These are phyloP conservation scores for Drosophila borealis DNA, from an alignment of 2,888 invertebrate species.

Conservation along the genomic window DNA sequence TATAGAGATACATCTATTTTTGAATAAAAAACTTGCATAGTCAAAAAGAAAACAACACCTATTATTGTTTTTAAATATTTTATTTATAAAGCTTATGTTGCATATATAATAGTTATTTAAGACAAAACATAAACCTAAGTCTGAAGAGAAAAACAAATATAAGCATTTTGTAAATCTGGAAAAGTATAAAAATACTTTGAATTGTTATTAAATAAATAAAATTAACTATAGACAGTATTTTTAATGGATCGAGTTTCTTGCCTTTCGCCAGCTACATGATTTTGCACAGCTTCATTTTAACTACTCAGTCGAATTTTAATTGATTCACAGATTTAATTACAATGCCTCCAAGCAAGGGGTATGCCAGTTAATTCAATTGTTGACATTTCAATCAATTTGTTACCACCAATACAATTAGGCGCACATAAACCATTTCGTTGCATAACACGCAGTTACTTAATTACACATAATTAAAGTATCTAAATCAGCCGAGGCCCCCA, in stretches of 20 bases:
- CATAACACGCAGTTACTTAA: constrained; percentile 61
- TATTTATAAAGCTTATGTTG: no score
- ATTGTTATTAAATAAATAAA: no score
- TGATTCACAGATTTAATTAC: not conserved
- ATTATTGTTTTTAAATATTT: no score
- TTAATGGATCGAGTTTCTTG: not conserved
- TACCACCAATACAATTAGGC: constrained; percentile 37
- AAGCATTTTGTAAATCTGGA: no score
- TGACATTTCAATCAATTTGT: constrained; percentile 42
- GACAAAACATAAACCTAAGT: no score
- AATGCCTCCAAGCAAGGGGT: not conserved
- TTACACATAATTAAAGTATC: constrained; percentile 65
- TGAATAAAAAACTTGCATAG: no score
- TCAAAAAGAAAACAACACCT: no score
- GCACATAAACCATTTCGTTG: constrained; percentile 40
- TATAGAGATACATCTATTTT: no score
- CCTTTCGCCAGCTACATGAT: not conserved
- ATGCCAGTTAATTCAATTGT: constrained; percentile 9
- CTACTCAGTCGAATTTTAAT: not conserved
- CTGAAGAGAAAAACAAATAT: no score
- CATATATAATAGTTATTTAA: no score
- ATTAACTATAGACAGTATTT: no score
- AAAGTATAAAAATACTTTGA: no score
- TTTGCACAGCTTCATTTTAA: not conserved
- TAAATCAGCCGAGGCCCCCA: constrained; percentile 44